A percentile compares a stretch with the other conserved stretches of the same genome.
Evolutionary conservation across 2,888 invertebrate species (phyloP).

Genomic region (Megastigmus dorsalis): DNA sequence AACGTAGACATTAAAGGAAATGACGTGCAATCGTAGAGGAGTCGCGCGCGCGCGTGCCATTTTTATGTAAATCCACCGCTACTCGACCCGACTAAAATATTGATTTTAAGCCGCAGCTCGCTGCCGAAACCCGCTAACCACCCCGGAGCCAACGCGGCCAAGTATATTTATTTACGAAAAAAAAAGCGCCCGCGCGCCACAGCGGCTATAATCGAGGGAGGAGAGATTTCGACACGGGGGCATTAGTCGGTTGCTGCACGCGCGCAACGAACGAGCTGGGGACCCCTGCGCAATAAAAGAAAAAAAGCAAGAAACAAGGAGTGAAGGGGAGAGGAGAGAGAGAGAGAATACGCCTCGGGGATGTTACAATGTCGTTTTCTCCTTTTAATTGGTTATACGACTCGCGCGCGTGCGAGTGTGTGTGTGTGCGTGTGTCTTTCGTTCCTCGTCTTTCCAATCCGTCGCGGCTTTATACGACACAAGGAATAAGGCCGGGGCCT

Average conservation of each 20-base stretch:
- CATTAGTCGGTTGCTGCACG: no score
- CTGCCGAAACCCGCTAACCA: background rate
- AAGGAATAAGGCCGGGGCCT: no score
- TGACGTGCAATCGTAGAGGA: constrained; percentile 44
- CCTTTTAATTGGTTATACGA: constrained; percentile 53
- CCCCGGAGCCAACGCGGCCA: background rate
- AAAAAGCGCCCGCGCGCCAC: background rate
- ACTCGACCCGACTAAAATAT: constrained; percentile 22
- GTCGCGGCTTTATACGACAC: no score
- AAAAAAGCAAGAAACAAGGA: no score
- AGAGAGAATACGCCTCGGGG: constrained; percentile 53
- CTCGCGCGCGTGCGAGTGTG: constrained; percentile 35
- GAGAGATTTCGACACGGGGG: constrained; percentile 16
- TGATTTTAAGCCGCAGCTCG: constrained; percentile 12
- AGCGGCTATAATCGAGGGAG: background rate
- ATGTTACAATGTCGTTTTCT: constrained; percentile 57
- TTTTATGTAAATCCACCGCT: constrained; percentile 42
- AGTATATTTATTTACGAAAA: constrained; percentile 6
- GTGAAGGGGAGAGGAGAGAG: no score
- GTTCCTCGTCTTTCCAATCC: no score
- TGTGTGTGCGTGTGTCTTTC: no score
- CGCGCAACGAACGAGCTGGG: background rate
- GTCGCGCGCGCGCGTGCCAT: background rate
- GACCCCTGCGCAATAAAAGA: constrained; percentile 56
- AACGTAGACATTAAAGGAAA: constrained; percentile 43